These are phyloP conservation scores for Nebria brevicollis DNA, from an alignment of 2,888 invertebrate genomes.

Conservation along the genomic window DNA sequence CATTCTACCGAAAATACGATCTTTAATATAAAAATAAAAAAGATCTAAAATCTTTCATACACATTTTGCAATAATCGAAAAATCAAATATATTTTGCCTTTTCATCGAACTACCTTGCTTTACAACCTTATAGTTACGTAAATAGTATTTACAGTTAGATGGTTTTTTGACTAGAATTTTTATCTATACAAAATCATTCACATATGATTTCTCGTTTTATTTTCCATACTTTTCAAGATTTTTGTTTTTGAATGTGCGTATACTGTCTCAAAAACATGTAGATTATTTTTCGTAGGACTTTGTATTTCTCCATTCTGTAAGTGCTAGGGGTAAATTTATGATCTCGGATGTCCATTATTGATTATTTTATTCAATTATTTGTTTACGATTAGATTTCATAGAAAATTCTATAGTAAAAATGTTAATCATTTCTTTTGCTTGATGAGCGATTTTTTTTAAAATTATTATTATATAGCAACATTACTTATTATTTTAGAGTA, in stretches of 20 bases:
- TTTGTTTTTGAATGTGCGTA: not conserved
- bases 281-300: constrained; percentile 9
- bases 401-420: constrained; percentile 45
- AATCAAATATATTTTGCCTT: constrained; percentile 22
- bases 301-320: not conserved
- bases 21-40: constrained; percentile 40
- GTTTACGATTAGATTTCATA: constrained; percentile 27
- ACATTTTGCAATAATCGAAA: constrained; percentile 17
- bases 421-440: constrained; percentile 38
- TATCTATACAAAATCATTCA: constrained; percentile 19
- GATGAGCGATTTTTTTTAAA: constrained; percentile 33
- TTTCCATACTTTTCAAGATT: not conserved
- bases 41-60: constrained; percentile 16
- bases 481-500: constrained; percentile 28
- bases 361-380: not conserved
- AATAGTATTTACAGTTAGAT: constrained; percentile 18
- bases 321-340: constrained; percentile 6
- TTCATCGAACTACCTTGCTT: not conserved
- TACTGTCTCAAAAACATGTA: constrained; percentile 11
- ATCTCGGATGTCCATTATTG: not conserved
- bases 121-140: not conserved
- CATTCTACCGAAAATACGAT: constrained; percentile 32
- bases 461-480: constrained; percentile 16
- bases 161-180: not conserved
- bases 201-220: not conserved